Evolutionary conservation across 2,888 invertebrate species (phyloP).

Genomic region (Tanypteryx hageni): DNA sequence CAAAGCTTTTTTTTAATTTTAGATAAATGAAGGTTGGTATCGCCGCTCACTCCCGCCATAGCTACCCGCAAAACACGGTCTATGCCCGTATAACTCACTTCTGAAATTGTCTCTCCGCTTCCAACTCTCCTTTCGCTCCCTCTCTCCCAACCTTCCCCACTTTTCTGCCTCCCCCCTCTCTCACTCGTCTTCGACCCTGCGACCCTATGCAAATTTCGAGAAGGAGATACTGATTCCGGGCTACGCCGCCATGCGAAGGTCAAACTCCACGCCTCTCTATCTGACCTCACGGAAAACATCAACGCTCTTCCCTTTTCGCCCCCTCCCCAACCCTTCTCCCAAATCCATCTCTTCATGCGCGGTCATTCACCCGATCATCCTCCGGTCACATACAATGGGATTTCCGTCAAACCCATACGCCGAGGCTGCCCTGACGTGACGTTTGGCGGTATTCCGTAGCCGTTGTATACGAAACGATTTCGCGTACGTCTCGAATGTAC

Average conservation of each 20-base stretch:
- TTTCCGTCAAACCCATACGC: neutral
- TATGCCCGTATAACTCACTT: slow-evolving; percentile 44
- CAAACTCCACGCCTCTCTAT: neutral
- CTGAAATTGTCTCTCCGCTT: slow-evolving; percentile 8
- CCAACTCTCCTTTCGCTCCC: neutral
- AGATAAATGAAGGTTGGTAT: neutral
- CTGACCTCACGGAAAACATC: slow-evolving; percentile 24
- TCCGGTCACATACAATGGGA: neutral
- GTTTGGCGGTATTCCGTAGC: neutral
- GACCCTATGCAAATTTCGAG: slow-evolving; percentile 48
- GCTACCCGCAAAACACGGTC: neutral
- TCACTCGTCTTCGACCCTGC: neutral
- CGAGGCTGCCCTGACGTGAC: neutral
- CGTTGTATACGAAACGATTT: neutral
- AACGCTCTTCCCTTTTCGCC: no score
- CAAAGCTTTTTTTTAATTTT: neutral
- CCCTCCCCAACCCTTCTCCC: neutral
- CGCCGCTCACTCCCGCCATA: neutral
- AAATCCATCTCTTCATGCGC: neutral
- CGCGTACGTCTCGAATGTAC: neutral
- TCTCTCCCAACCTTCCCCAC: neutral
- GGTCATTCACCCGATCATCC: neutral
- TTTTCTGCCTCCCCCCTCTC: neutral
- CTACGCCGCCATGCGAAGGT: slow-evolving; percentile 40
- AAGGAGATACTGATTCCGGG: slow-evolving; percentile 49